Conservation (phyloP, 2,113 vertebrate genomes). For the Pseudorhombus dupliciocellatus region DNA sequence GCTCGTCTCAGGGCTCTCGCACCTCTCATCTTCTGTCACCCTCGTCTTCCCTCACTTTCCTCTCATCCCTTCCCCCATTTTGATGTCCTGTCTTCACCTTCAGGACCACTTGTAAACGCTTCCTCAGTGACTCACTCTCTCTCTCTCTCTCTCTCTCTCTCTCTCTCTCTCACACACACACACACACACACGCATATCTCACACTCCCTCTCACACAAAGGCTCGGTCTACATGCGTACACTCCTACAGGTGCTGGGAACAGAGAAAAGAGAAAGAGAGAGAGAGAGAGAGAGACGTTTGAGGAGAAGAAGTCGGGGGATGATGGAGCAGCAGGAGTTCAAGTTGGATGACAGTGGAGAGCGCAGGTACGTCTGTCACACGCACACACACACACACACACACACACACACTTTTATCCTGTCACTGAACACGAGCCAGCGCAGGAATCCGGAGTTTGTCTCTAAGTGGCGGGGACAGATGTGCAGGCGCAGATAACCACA, state of each 20-base stretch:
- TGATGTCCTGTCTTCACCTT: conserved; percentile 59
- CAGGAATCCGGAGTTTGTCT: conserved; percentile 6
- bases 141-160: neutral
- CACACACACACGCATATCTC: conserved; percentile 24
- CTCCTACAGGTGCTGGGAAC: conserved; percentile 72
- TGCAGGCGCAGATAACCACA: conserved; percentile 22
- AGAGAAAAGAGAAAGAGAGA: conserved; percentile 26
- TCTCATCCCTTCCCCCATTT: conserved; percentile 10
- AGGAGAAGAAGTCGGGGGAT: conserved; percentile 12
- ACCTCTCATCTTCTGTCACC: conserved; percentile 51
- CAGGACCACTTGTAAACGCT: conserved; percentile 43
- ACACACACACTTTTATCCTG: conserved; percentile 13
- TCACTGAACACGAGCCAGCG: conserved; percentile 25
- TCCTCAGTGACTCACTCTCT: conserved; percentile 31
- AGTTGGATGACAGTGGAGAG: conserved; percentile 60
- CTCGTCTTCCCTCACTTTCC: conserved; percentile 42
- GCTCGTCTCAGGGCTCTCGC: conserved; percentile 39
- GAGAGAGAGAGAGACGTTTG: conserved; percentile 16
- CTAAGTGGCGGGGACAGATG: conserved; percentile 24
- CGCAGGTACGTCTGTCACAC: conserved; percentile 60
- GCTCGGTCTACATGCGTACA: conserved; percentile 56
- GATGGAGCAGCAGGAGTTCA: conserved; percentile 66
- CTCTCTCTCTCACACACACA: conserved; percentile 12
- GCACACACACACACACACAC: conserved; percentile 3
- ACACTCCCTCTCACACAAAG: conserved; percentile 25